Evolutionary conservation across 2,888 invertebrate species (phyloP), one percentile per base, ranked within the genome.

Genomic region (Cotesia congregata): DNA sequence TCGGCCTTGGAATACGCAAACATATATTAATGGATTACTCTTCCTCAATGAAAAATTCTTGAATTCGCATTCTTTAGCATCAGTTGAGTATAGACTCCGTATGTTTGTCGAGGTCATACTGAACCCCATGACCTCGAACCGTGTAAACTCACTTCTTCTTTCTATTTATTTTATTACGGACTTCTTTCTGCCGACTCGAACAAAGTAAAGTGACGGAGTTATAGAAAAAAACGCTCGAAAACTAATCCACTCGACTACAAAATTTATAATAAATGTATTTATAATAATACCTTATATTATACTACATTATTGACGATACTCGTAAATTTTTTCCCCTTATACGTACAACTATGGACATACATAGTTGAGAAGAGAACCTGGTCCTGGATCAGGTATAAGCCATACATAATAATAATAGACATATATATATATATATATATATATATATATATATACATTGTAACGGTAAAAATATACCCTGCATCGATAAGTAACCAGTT

Each of bases 1-100:
- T 65, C 38, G 73, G n/a, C 73, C 73, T 73, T 73, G 65, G 73
- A 73, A 73, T 73, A 73, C 72, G 62, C 64, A 72, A 61, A 64
- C 73, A 38, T 50, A 30, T 30, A 73, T 73, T 73, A 73, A 38
- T 41, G 67, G 67, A 20, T 59, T 60, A 15, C 50, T 75, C 64
- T 75, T 41, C 50, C 68, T 74, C 72, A 72, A 72, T 72, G 72
- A 72, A 72, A 72, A 72, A 69, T 74, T 60, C 62, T 71, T 59
- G n/a, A 4, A 50, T 62, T 59, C 60, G 59, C 73, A 67, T 73
- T 73, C 67, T 73, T 73, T 38, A 61, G 7, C 50, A 50, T 50
- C 50, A 50, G 50, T 50, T 50, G 50, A 50, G 50, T 50, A 50
- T 50, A 50, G 50, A 50, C 50, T 50, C 12, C 64, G 67, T 73